These are phyloP conservation scores for Pipistrellus nathusii DNA, from an alignment of 2,797 vertebrate species.

Conservation along the genomic window DNA sequence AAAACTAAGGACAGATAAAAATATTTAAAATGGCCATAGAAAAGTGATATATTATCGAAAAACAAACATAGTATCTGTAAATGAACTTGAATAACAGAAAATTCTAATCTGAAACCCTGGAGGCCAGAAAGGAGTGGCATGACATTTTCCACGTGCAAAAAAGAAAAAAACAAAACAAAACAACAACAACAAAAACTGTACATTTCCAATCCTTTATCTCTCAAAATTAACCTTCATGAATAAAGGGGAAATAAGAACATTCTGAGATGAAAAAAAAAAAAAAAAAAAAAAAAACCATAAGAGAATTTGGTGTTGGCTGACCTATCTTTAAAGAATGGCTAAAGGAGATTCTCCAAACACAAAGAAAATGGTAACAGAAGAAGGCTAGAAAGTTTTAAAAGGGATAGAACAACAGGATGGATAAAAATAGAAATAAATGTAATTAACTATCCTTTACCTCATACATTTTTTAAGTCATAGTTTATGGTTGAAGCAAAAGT, in stretches of 20 bases:
- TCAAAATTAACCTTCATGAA: not conserved
- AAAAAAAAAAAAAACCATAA: not conserved
- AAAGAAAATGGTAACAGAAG: not conserved
- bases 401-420: not conserved
- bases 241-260: not conserved
- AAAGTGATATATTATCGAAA: not conserved
- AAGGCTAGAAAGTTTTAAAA: not conserved
- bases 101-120: not conserved
- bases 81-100: not conserved
- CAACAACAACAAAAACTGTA: not conserved
- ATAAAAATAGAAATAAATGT: conserved; percentile 6
- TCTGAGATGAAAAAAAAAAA: not conserved
- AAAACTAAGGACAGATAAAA: not conserved
- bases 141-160: not conserved
- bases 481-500: not conserved
- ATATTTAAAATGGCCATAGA: not conserved
- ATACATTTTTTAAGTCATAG: not conserved
- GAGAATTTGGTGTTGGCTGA: not conserved
- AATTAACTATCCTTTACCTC: not conserved
- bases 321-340: not conserved
- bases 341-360: not conserved
- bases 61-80: not conserved
- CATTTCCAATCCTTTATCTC: not conserved
- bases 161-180: not conserved
- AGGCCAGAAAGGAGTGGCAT: not conserved